These are phyloP conservation scores for Threskiornis aethiopicus DNA, from an alignment of 2,797 vertebrate species.

Conservation along the genomic window DNA sequence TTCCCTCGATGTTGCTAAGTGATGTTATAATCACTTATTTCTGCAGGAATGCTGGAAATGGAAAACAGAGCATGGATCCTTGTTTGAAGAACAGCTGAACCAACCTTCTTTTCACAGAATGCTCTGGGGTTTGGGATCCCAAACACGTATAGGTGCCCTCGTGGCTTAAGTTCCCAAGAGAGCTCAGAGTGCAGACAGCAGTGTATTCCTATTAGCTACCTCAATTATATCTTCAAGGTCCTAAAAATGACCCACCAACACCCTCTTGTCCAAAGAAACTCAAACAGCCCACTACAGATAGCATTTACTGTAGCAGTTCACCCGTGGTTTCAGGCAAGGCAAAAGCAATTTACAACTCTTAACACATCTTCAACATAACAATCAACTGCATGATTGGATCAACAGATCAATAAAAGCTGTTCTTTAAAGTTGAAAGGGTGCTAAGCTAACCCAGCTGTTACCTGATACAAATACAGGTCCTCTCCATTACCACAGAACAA, in stretches of 20 bases:
- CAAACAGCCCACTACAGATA: background rate
- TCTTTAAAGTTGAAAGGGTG: background rate
- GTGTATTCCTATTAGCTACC: background rate
- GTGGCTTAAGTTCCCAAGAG: background rate
- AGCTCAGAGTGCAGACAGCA: background rate
- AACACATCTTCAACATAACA: background rate
- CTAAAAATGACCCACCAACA: background rate
- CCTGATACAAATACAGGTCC: background rate
- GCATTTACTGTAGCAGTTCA: background rate
- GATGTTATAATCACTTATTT: background rate
- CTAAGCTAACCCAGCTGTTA: background rate
- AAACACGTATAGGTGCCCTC: background rate
- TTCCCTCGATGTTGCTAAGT: background rate
- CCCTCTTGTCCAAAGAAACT: background rate
- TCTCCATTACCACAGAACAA: background rate
- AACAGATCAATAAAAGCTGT: background rate
- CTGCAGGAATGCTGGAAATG: background rate
- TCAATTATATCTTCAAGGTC: background rate
- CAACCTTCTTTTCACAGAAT: background rate
- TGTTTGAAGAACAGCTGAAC: background rate
- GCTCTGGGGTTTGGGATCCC: background rate
- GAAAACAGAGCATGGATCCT: background rate
- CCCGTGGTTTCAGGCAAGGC: background rate
- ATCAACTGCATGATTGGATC: background rate
- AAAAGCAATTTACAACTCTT: background rate